These are phyloP conservation scores for Ariopsis seemanni DNA, from an alignment of 2,113 vertebrate genomes.

Conservation along the genomic window DNA sequence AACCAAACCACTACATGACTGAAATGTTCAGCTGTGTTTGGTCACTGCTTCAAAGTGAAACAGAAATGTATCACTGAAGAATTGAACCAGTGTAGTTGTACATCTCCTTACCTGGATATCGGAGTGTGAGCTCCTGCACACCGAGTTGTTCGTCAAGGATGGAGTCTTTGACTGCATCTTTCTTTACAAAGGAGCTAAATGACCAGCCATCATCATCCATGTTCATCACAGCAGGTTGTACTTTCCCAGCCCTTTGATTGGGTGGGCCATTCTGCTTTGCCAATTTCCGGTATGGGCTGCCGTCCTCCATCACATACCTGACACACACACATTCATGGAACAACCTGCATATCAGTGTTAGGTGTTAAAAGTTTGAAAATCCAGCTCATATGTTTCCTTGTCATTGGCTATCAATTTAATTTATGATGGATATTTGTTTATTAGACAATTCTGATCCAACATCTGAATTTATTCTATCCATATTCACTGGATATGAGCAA, in stretches of 20 bases:
- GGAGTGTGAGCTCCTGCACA: slow-evolving; percentile 81
- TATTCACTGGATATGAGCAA: no score
- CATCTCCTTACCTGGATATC: slow-evolving; percentile 81
- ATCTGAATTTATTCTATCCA: no score
- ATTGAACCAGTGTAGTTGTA: not conserved
- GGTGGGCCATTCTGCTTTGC: slow-evolving; percentile 69
- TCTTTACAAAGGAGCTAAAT: slow-evolving; percentile 73
- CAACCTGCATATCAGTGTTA: not conserved
- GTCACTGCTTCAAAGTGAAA: not conserved
- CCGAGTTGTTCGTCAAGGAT: slow-evolving; percentile 89
- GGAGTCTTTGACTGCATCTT: slow-evolving; percentile 78
- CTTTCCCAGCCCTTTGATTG: slow-evolving; percentile 65
- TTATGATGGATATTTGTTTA: not conserved
- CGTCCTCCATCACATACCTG: slow-evolving; percentile 88
- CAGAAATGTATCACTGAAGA: not conserved
- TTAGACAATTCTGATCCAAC: not conserved
- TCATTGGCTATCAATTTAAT: not conserved
- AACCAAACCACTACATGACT: not conserved
- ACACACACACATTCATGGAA: slow-evolving; percentile 11
- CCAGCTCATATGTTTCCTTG: not conserved
- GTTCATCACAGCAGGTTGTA: slow-evolving; percentile 76
- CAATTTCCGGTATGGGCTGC: slow-evolving; percentile 86
- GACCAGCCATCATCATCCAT: slow-evolving; percentile 78
- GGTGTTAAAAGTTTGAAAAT: not conserved
- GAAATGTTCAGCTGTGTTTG: not conserved